Evolutionary conservation across 2,888 invertebrate species (phyloP).

Genomic region (Stramonita haemastoma): DNA sequence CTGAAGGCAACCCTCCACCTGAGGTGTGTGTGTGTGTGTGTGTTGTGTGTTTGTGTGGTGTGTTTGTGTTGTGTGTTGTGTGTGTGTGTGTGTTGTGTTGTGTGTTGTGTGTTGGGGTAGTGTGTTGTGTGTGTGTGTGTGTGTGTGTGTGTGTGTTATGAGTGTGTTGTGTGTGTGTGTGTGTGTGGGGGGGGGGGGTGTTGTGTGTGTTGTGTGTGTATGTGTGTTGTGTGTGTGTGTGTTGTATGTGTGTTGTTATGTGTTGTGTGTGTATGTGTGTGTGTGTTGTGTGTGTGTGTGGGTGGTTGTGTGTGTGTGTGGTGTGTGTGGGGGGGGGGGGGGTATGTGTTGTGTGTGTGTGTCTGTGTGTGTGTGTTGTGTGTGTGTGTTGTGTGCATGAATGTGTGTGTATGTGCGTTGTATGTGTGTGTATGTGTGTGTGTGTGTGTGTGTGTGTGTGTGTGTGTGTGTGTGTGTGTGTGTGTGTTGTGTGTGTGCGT

Average conservation of each 20-base stretch:
- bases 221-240: neutral
- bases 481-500: no score
- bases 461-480: no score
- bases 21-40: slow-evolving; percentile 23
- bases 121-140: neutral
- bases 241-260: neutral
- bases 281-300: no score
- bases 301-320: no score
- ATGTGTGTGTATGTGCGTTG: no score
- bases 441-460: no score
- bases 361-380: no score
- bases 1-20: slow-evolving; percentile 42
- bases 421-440: no score
- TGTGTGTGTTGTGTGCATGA: no score
- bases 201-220: neutral
- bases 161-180: neutral
- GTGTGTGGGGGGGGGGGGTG: neutral
- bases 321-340: no score
- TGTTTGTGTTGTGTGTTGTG: neutral
- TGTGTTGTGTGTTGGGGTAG: neutral
- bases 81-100: neutral
- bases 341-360: no score
- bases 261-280: neutral
- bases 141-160: neutral
- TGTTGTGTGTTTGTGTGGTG: neutral